Conservation (phyloP, 2,888 invertebrate species). For the Ochropleura leucogaster region DNA sequence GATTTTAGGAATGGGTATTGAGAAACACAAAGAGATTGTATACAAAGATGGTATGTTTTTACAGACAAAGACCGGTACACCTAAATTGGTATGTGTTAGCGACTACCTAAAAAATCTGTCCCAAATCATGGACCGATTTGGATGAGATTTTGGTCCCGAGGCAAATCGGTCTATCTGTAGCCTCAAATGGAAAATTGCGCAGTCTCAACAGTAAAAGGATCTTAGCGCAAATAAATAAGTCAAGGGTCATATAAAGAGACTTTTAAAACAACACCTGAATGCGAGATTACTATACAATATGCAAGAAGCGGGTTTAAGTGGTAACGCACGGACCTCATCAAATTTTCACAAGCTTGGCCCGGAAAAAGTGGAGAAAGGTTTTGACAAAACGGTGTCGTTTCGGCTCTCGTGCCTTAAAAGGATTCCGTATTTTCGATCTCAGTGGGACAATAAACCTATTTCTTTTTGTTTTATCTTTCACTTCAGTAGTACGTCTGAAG, state of each 20-base stretch:
- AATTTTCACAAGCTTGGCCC: slow-evolving; percentile 74
- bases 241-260: slow-evolving; percentile 56
- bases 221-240: slow-evolving; percentile 55
- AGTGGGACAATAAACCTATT: slow-evolving; percentile 80
- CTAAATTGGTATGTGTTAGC: slow-evolving; percentile 4
- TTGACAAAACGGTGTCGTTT: slow-evolving; percentile 79
- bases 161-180: slow-evolving; percentile 33
- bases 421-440: slow-evolving; percentile 79
- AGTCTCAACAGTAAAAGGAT: slow-evolving; percentile 51
- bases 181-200: slow-evolving; percentile 42
- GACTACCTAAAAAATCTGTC: slow-evolving; percentile 18
- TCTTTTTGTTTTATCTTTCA: slow-evolving; percentile 80
- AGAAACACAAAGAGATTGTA: slow-evolving; percentile 35
- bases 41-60: slow-evolving; percentile 16
- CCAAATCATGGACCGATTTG: slow-evolving; percentile 31
- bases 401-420: slow-evolving; percentile 73
- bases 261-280: slow-evolving; percentile 68
- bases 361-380: slow-evolving; percentile 72
- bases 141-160: slow-evolving; percentile 34
- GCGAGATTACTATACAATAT: slow-evolving; percentile 72
- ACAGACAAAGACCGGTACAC: background rate
- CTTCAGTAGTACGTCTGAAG: slow-evolving; percentile 68
- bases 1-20: slow-evolving; percentile 24
- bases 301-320: slow-evolving; percentile 72
- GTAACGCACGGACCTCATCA: slow-evolving; percentile 73